phyloP scores from a whole-genome alignment of 2,888 invertebrate genomes.

The Suillia variegata region DNA sequence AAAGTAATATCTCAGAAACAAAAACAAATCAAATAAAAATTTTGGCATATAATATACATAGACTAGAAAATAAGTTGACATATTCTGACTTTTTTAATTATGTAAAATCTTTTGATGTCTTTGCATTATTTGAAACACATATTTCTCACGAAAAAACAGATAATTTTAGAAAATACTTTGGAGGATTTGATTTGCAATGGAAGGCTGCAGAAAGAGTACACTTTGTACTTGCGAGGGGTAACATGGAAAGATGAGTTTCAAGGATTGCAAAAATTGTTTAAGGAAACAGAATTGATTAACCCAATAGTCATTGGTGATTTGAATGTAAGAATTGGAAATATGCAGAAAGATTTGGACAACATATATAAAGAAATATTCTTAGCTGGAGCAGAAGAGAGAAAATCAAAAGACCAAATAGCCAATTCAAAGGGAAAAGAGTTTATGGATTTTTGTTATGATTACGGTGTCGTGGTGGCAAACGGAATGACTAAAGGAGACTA shows the following conservation, averaged over 20 bases:
- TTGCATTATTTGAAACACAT: too few species aligned
- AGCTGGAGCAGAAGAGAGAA: slow-evolving; percentile 2
- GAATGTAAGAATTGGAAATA: slow-evolving; percentile 7
- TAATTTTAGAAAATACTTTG: too few species aligned
- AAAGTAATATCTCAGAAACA: too few species aligned
- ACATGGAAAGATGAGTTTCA: slow-evolving; percentile 6
- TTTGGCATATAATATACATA: too few species aligned
- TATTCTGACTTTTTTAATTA: too few species aligned
- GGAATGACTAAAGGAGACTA: slow-evolving; percentile 2
- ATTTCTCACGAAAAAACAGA: too few species aligned
- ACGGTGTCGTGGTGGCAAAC: background rate
- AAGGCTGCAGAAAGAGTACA: background rate
- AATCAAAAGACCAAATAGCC: slow-evolving; percentile 1
- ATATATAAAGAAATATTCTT: background rate
- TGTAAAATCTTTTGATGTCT: too few species aligned
- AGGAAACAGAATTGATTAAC: background rate
- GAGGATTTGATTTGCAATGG: too few species aligned
- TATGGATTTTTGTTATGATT: background rate
- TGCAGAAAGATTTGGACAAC: background rate
- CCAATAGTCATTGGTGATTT: slow-evolving; percentile 4
- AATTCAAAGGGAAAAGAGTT: slow-evolving; percentile 2
- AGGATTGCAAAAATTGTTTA: background rate
- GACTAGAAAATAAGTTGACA: too few species aligned
- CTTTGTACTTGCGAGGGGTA: background rate
- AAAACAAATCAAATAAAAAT: too few species aligned